phyloP scores from a whole-genome alignment of 2,888 invertebrate species.

The Rhamphomyia laevipes region DNA sequence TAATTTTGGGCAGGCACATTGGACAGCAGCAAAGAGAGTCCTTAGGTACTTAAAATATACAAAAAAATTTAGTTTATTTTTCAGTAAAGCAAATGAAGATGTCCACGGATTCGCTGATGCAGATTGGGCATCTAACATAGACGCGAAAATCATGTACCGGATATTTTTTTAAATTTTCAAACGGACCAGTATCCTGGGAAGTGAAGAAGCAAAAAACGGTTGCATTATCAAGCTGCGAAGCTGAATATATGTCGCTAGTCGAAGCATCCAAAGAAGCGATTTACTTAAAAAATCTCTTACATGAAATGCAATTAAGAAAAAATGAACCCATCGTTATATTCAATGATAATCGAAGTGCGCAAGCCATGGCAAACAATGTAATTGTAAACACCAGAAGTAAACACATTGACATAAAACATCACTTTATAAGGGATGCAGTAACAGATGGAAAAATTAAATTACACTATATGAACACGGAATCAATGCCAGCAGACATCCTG shows the following conservation, averaged over 20 bases:
- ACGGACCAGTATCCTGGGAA: not conserved
- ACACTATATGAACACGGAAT: not conserved
- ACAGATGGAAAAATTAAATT: not conserved
- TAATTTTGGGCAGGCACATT: constrained; percentile 1
- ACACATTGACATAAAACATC: not conserved
- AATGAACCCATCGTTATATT: not conserved
- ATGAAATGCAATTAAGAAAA: not conserved
- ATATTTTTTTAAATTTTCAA: not conserved
- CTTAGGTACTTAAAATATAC: not conserved
- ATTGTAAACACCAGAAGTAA: not conserved
- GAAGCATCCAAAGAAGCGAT: no score
- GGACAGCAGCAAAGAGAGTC: constrained; percentile 6
- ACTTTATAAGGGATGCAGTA: not conserved
- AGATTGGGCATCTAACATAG: not conserved
- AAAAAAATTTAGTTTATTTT: not conserved
- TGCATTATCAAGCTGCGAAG: not conserved
- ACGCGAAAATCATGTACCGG: not conserved
- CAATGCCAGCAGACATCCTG: no score
- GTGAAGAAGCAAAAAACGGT: not conserved
- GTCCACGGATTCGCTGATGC: not conserved
- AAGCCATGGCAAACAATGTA: not conserved
- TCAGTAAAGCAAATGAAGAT: not conserved
- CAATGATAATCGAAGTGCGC: not conserved
- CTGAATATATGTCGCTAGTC: not conserved
- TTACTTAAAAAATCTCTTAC: not conserved